Conservation (phyloP, 2,888 invertebrate species). For the Tigriopus californicus region DNA sequence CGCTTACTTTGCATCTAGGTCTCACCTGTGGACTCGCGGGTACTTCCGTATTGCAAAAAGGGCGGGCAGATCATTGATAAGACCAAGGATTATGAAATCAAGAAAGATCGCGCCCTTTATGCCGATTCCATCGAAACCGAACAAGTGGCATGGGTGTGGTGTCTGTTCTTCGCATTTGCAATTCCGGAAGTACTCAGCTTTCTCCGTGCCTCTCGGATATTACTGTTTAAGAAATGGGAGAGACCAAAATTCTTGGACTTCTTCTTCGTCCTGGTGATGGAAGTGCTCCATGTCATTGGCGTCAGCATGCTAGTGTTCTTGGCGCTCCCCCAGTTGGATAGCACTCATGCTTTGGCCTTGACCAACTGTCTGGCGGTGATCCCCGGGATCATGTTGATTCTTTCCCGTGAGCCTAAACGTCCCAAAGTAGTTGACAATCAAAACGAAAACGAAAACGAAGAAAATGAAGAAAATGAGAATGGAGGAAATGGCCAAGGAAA, state of each 20-base stretch:
- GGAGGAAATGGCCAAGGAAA: too few species aligned
- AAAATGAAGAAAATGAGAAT: too few species aligned
- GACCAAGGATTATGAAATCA: not conserved
- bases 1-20: too few species aligned
- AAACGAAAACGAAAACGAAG: conserved; percentile 18
- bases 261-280: conserved; percentile 27
- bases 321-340: conserved; percentile 32
- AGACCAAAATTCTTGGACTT: conserved; percentile 18
- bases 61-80: not conserved
- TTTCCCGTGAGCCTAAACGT: not conserved
- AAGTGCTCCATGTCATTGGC: conserved; percentile 32
- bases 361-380: conserved; percentile 28
- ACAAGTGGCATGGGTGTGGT: conserved; percentile 25
- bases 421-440: too few species aligned
- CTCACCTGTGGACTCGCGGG: not conserved
- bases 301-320: conserved; percentile 31
- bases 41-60: not conserved
- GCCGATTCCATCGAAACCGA: conserved; percentile 19
- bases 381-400: not conserved
- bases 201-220: conserved; percentile 22
- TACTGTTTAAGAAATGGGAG: conserved; percentile 22
- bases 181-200: conserved; percentile 24
- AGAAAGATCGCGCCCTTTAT: not conserved
- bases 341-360: conserved; percentile 30
- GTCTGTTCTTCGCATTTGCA: conserved; percentile 22